These are phyloP conservation scores for Coracias cyanogaster DNA, from an alignment of 2,797 vertebrate species.

Conservation along the genomic window DNA sequence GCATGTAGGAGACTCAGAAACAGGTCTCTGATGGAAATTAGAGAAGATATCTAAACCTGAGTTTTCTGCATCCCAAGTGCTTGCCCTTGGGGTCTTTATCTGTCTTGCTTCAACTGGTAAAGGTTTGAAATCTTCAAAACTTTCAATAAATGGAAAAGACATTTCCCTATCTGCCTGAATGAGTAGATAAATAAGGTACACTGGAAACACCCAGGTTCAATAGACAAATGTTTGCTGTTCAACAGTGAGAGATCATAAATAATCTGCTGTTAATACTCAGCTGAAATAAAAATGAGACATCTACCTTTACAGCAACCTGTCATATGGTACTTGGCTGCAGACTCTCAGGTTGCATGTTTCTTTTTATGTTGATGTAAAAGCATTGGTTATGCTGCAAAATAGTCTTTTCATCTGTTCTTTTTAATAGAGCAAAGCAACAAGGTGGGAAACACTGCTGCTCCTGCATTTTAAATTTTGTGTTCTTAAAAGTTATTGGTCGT, in stretches of 20 bases:
- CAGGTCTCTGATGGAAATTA: background rate
- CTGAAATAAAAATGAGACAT: constrained; percentile 24
- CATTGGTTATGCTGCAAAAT: background rate
- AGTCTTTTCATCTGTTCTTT: background rate
- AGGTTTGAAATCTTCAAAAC: background rate
- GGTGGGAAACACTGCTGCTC: background rate
- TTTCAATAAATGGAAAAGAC: background rate
- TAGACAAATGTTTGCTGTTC: constrained; percentile 5
- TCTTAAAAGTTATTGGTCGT: background rate
- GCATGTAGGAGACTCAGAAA: background rate
- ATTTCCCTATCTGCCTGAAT: background rate
- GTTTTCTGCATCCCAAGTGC: background rate
- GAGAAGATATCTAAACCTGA: background rate
- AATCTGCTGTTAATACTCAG: background rate
- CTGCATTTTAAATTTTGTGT: background rate
- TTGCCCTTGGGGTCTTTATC: background rate
- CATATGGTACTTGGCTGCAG: background rate
- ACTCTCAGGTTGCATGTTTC: background rate
- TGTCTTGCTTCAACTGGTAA: background rate
- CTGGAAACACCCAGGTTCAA: background rate
- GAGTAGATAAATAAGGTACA: background rate
- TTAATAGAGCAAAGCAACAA: background rate
- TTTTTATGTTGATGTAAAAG: background rate
- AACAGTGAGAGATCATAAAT: background rate
- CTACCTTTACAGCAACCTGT: background rate